phyloP scores from a whole-genome alignment of 2,797 vertebrate species.

The Coluber constrictor region DNA sequence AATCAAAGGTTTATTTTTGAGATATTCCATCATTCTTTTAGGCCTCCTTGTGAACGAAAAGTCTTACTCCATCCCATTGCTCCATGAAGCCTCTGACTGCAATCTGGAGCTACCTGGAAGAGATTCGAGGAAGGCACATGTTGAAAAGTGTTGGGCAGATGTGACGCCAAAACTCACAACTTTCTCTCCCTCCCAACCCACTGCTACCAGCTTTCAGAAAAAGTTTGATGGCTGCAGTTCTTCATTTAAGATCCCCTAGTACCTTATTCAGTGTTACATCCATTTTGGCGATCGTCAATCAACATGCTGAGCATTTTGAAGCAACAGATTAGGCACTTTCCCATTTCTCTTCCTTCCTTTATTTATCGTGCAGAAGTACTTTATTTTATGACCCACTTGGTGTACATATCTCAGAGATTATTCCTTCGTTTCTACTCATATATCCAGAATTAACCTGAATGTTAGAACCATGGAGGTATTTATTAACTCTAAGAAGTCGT shows the following conservation, averaged over 20 bases:
- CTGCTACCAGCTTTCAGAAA: neutral
- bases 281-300: neutral
- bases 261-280: neutral
- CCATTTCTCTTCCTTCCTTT: neutral
- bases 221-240: neutral
- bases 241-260: neutral
- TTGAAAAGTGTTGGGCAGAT: neutral
- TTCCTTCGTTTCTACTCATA: constrained; percentile 33
- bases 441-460: constrained; percentile 45
- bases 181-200: neutral
- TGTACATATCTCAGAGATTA: constrained; percentile 19
- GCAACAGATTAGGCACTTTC: neutral
- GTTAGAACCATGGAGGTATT: constrained; percentile 38
- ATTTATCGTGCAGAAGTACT: neutral
- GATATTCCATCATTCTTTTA: neutral
- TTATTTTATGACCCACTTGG: constrained; percentile 8
- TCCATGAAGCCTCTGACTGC: neutral
- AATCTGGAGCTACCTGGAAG: neutral
- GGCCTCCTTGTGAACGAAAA: neutral
- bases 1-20: neutral
- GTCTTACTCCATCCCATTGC: neutral
- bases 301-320: neutral
- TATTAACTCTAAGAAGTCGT: constrained; percentile 51
- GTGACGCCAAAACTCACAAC: neutral
- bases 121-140: neutral